Percentiles rank a stretch among this genome's conserved stretches.
Conservation (phyloP, 2,888 invertebrate genomes). For the Nipponacmea schrenckii region DNA sequence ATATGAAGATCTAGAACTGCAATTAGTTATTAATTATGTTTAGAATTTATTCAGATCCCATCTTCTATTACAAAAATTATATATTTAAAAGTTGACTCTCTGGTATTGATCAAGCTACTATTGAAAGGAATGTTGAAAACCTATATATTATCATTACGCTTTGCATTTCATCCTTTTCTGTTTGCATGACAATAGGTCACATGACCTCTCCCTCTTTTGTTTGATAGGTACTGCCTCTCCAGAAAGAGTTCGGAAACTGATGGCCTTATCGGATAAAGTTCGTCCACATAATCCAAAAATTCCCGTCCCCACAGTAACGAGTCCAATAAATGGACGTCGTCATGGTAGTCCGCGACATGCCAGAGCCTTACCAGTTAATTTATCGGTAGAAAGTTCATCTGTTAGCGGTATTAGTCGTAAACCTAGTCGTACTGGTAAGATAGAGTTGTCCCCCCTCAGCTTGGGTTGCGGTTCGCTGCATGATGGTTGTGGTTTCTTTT, state of each 20-base stretch:
- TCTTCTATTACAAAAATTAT: no score
- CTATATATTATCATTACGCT: neutral
- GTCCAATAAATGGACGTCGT: constrained; percentile 76
- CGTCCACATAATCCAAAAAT: constrained; percentile 64
- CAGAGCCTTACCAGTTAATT: constrained; percentile 75
- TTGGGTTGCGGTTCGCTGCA: neutral
- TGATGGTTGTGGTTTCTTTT: constrained; percentile 14
- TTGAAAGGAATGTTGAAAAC: no score
- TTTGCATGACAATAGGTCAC: constrained; percentile 12
- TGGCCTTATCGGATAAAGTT: constrained; percentile 78
- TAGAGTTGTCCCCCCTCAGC: neutral
- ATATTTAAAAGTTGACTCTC: no score
- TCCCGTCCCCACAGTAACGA: constrained; percentile 49
- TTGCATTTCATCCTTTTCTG: constrained; percentile 7
- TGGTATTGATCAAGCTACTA: no score
- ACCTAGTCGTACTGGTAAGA: constrained; percentile 71
- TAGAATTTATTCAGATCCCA: no score
- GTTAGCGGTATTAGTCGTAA: constrained; percentile 91
- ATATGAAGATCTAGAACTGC: no score
- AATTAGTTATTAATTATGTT: no score
- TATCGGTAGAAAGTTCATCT: constrained; percentile 94
- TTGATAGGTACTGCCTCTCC: constrained; percentile 87
- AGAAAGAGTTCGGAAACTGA: constrained; percentile 93
- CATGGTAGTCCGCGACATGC: constrained; percentile 80
- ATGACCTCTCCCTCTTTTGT: constrained; percentile 24